Conservation (phyloP, 2,113 vertebrate species). For the Lutjanus erythropterus region DNA sequence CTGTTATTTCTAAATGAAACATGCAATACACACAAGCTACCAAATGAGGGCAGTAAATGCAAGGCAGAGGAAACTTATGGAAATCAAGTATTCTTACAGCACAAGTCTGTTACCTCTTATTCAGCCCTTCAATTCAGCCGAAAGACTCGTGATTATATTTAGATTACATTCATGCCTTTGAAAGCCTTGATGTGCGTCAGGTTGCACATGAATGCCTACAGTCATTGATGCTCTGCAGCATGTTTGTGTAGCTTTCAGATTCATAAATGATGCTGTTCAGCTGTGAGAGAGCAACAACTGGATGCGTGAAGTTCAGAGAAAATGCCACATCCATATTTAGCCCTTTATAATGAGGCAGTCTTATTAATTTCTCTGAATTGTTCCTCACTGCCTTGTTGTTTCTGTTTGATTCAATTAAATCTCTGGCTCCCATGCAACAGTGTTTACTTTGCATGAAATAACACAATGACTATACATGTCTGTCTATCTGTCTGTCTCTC, state of each 20-base stretch:
- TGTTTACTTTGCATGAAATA: constrained; percentile 17
- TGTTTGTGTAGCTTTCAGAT: constrained; percentile 1
- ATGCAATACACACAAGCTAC: constrained; percentile 23
- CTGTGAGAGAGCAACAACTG: constrained; percentile 15
- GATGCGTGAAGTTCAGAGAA: constrained; percentile 43
- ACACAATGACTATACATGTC: constrained; percentile 16
- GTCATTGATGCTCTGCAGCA: background rate
- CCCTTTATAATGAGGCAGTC: constrained; percentile 60
- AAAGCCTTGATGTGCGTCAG: background rate
- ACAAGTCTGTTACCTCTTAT: accelerated
- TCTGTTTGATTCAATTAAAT: constrained; percentile 51
- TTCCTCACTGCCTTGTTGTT: constrained; percentile 29
- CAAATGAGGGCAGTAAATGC: constrained; percentile 74
- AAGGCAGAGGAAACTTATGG: constrained; percentile 27
- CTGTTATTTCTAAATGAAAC: background rate
- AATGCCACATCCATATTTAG: constrained; percentile 68
- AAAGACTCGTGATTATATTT: background rate
- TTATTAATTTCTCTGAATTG: constrained; percentile 55
- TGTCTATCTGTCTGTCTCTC: constrained; percentile 18
- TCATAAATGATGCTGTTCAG: constrained; percentile 7
- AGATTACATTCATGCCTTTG: constrained; percentile 12
- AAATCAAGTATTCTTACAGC: background rate
- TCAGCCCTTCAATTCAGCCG: background rate
- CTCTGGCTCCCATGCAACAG: constrained; percentile 30
- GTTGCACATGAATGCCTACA: background rate